Evolutionary conservation across 2,113 vertebrate species (phyloP), one percentile per base, ranked within the genome.

Genomic region (Physeter macrocephalus): DNA sequence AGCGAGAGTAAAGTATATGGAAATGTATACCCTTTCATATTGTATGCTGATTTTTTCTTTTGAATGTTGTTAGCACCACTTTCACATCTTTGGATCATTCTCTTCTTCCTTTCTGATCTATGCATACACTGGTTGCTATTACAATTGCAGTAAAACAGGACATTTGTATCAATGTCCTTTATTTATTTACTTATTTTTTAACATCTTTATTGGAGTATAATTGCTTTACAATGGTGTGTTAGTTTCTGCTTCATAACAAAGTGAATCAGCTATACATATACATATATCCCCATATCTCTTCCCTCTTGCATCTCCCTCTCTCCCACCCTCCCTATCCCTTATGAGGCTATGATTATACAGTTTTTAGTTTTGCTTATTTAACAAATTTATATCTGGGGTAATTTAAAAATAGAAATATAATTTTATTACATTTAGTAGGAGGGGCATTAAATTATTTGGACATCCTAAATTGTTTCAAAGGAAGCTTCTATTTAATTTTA

Each of bases 381-480:
- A 57, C 69, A 92, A 88, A 61, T 97, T 94, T 95, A 77, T 54
- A 77, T 90, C 61, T 95, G 49, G 61, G n/a, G 67, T 92, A 75
- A 92, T 86, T 90, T 80, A 46, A 94, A 96, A 97, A 90, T 54
- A 64, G 64, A 97, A 86, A 49, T 96, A 80, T 18, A 31, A 84
- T 94, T 96, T 97, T 89, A 96, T 82, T 96, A 93, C 84, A 77
- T 93, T 88, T 90, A 91, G 14, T 93, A 94, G 95, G 18, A 59
- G n/a, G 71, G 41, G 1, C 36, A 93, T 93, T 96, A 91, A 94
- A 80, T 77, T 92, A 92, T 92, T 67, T 96, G 62, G 67, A 43
- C 61, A 87, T 90, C n/a, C 25, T 84, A 94, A 66, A 92, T 84
- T 96, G 21, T 82, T 25, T 88, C 81, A 94, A 69, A 75, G 46